A percentile compares a stretch with the other conserved stretches of the same genome.
Conservation (phyloP, 2,113 vertebrate species). For the Dromaius novaehollandiae region DNA sequence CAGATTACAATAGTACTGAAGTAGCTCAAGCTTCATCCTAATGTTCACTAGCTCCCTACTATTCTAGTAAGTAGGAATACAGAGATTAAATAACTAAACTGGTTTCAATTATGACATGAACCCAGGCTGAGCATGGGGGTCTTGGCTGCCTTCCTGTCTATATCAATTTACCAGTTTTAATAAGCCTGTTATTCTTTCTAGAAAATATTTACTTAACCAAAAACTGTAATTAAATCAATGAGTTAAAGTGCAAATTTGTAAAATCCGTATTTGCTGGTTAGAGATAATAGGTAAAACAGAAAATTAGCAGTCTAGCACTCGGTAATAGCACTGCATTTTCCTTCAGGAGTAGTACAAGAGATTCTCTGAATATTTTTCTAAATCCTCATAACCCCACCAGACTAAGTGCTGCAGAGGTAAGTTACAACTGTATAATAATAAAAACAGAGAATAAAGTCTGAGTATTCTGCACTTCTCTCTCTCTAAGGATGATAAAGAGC, state of each 20-base stretch:
- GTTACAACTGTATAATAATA: neutral
- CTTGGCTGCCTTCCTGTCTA: neutral
- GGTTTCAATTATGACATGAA: constrained; percentile 5
- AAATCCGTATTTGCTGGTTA: neutral
- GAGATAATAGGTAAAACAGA: neutral
- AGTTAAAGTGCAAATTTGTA: neutral
- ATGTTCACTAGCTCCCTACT: neutral
- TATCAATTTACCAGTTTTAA: neutral
- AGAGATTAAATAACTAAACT: constrained; percentile 33
- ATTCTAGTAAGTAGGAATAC: neutral
- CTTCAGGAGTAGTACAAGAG: neutral
- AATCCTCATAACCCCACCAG: neutral
- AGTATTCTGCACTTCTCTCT: neutral
- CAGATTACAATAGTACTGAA: neutral
- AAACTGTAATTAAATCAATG: neutral
- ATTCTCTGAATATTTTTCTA: neutral
- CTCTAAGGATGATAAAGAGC: neutral
- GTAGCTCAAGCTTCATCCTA: neutral
- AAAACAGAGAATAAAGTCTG: neutral
- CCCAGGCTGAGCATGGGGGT: neutral
- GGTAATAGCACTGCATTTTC: neutral
- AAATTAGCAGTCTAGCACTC: neutral
- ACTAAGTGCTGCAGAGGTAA: neutral
- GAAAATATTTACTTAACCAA: neutral
- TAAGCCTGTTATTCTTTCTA: neutral